Conservation (phyloP, 2,797 vertebrate species). For the Poeciliopsis turneri region DNA sequence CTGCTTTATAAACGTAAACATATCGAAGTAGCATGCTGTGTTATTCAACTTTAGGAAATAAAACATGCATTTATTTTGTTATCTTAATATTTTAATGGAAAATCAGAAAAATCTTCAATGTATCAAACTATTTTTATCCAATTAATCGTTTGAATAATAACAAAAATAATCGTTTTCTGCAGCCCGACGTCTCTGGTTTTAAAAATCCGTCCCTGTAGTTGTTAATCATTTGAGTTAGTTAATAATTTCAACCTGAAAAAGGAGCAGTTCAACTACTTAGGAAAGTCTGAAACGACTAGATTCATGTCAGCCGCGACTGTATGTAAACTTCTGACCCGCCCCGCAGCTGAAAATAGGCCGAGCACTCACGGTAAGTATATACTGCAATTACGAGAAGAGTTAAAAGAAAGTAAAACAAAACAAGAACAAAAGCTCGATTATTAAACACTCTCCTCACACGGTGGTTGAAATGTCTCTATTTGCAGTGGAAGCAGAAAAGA, state of each 20-base stretch:
- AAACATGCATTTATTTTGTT: no score
- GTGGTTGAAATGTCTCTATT: constrained; percentile 51
- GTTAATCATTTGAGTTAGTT: neutral
- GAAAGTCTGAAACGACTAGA: neutral
- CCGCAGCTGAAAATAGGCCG: constrained; percentile 46
- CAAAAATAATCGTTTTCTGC: no score
- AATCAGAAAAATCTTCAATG: no score
- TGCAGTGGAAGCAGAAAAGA: constrained; percentile 62
- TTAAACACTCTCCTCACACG: constrained; percentile 46
- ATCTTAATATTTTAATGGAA: no score
- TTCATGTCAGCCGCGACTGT: neutral
- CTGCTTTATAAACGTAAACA: neutral
- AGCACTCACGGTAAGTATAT: constrained; percentile 55
- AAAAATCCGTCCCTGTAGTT: neutral
- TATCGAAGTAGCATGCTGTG: neutral
- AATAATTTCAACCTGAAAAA: neutral
- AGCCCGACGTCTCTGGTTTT: neutral
- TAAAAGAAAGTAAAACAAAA: constrained; percentile 30
- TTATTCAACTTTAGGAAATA: no score
- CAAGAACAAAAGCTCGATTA: constrained; percentile 12
- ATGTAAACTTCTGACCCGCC: neutral
- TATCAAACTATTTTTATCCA: no score
- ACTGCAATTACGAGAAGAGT: constrained; percentile 39
- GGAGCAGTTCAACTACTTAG: neutral
- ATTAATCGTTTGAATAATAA: no score